Base-by-base conservation (phyloP, 2,113 vertebrate species). In the Microcebus jonahi region DNA sequence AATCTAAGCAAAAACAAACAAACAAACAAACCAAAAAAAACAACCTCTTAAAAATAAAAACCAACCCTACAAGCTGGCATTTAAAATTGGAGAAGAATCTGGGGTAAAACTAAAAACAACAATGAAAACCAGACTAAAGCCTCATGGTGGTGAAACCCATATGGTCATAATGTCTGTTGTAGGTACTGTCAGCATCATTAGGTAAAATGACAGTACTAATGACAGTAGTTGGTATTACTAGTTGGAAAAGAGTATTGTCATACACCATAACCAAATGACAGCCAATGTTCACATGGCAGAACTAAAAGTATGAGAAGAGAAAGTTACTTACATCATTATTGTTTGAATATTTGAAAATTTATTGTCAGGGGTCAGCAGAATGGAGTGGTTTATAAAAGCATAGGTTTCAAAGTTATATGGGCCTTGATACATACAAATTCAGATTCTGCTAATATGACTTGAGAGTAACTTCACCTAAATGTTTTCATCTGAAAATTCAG, bases 1-100 rank as follows among this genome's bases (percentile, higher is more conserved):
- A 89, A 92, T 70, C 7, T 83, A 71, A 81, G 70, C 11, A 86
- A 92, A 91, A 96, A 34, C 3, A 81, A 81, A 90, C 6, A 42
- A 42, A 42, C 42, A 42, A 42, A n/a, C n/a, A n/a, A n/a, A n/a
- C n/a, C n/a, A 42, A 42, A 42, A 42, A 42, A 42, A 42, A 42
- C 42, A 42, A 42, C 42, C 12, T 0, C 21, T 61, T 76, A 45
- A 80, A 84, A 84, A 65, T 91, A 48, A 73, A 92, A 65, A 67
- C 10, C n/a, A 88, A 79, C 15, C 29, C 45, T 67, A 45, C 14
- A 94, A 88, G 31, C 7, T 21, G 80, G 20, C 15, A 31, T 70
- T 75, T 59, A 81, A 88, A 90, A 92, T 71, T 85, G 71, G 3
- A 95, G 71, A 94, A 21, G 9, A 73, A 1, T 79, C n/a, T 34